Percentiles rank a stretch among this genome's conserved stretches.
Conservation (phyloP, 2,888 invertebrate species). For the Parnassius mnemosyne region DNA sequence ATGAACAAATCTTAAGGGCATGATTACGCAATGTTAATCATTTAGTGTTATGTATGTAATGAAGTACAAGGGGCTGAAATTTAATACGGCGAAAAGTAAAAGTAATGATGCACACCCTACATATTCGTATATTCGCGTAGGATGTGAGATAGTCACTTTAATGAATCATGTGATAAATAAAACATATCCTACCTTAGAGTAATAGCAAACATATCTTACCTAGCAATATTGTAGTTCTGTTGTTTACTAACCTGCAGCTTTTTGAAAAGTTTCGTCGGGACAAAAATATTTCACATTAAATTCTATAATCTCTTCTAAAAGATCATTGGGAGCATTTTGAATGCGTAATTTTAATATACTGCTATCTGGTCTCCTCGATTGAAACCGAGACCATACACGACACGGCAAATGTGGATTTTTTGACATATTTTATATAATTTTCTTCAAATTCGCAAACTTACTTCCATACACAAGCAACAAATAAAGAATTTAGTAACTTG, state of each 20-base stretch:
- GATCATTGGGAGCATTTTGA: conserved; percentile 27
- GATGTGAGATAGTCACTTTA: no score
- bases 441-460: background rate
- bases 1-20: no score
- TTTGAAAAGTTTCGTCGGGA: conserved; percentile 30
- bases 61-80: no score
- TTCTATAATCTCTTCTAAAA: conserved; percentile 24
- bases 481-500: background rate
- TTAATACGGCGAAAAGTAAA: no score
- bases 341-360: conserved; percentile 31
- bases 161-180: no score
- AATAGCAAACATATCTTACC: no score
- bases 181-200: no score
- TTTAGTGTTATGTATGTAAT: no score
- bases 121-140: no score
- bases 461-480: background rate
- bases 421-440: conserved; percentile 6
- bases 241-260: conserved; percentile 30
- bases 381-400: conserved; percentile 31
- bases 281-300: conserved; percentile 28
- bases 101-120: no score
- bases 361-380: conserved; percentile 29
- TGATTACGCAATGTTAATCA: no score
- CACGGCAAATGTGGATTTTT: conserved; percentile 2
- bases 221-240: background rate